A percentile compares a stretch with the other conserved stretches of the same genome.
Conservation (phyloP, 2,113 vertebrate species). For the Siphamia tubifer region DNA sequence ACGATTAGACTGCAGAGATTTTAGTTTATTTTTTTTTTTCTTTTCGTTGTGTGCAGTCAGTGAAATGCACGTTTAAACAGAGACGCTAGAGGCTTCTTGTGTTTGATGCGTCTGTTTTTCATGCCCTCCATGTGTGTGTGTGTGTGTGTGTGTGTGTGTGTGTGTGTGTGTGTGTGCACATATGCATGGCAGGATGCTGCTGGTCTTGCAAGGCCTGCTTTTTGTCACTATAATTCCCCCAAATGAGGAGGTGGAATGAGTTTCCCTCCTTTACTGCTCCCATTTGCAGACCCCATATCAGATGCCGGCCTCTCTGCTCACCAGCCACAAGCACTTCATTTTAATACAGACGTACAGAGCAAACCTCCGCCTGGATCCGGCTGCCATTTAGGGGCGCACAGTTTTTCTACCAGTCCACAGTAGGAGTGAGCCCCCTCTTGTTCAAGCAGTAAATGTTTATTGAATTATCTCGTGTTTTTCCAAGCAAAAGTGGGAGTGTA, state of each 20-base stretch:
- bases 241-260: constrained; percentile 67
- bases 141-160: neutral
- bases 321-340: constrained; percentile 66
- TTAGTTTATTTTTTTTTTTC: constrained; percentile 19
- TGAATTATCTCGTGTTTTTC: constrained; percentile 63
- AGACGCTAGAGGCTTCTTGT: constrained; percentile 22
- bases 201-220: constrained; percentile 46
- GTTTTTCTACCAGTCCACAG: neutral
- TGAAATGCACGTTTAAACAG: constrained; percentile 31
- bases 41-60: constrained; percentile 2
- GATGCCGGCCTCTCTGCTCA: constrained; percentile 51
- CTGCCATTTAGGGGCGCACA: constrained; percentile 22
- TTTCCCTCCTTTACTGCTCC: constrained; percentile 51
- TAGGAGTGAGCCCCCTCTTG: constrained; percentile 19
- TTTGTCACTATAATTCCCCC: constrained; percentile 68
- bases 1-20: constrained; percentile 17
- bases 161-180: constrained; percentile 3
- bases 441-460: constrained; percentile 63
- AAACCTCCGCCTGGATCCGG: constrained; percentile 18
- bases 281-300: constrained; percentile 63
- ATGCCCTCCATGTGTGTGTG: neutral
- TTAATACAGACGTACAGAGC: constrained; percentile 43
- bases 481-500: constrained; percentile 41
- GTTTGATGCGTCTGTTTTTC: constrained; percentile 3
- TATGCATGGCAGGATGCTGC: constrained; percentile 41